Evolutionary conservation across 2,888 invertebrate species (phyloP), one percentile per base, ranked within the genome.

Genomic region (Margaritifera margaritifera): DNA sequence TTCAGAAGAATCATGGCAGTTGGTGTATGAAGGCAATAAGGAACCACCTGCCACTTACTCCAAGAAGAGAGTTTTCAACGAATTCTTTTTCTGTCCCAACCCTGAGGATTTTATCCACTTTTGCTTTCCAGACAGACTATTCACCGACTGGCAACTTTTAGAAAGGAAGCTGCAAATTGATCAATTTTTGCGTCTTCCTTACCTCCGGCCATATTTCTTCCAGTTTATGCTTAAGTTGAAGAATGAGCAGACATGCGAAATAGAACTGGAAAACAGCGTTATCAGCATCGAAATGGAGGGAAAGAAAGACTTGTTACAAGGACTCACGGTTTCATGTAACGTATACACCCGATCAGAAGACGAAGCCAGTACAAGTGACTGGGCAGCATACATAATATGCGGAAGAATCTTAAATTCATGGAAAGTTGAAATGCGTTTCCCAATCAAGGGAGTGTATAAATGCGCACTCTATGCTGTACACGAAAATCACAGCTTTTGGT

Each of bases 71-170:
- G 59, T 74, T 15, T 53, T 75, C 18, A 77, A 87, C 68, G 84
- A 84, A 51, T 85, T 84, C 77, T 87, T 81, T 72, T 87, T 86
- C 74, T 76, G 86, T 25, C 80, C 84, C 0, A 85, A 85, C 61
- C 85, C 87, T 15, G 80, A 79, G 31, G 69, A 75, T 20, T 74
- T 86, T 61, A 77, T 84, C n/a, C 72, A 76, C 61, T 82, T 82
- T 42, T 86, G 86, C 64, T 72, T 80, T 19, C 86, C 87, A 8
- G 77, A 81, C 24, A 70, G 70, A 11, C 56, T 63, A 3, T 68
- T 76, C 20, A 63, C 69, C 11, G 62, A 74, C 11, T 86, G 86
- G 85, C 87, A 86, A 68, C 76, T 87, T 25, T 65, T 85, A 25
- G 78, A 76, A 42, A 56, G 62, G 4, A 73, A 73, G 6, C 67